These are phyloP conservation scores for Yponomeuta cagnagella DNA, from an alignment of 2,888 invertebrate species.

Conservation along the genomic window DNA sequence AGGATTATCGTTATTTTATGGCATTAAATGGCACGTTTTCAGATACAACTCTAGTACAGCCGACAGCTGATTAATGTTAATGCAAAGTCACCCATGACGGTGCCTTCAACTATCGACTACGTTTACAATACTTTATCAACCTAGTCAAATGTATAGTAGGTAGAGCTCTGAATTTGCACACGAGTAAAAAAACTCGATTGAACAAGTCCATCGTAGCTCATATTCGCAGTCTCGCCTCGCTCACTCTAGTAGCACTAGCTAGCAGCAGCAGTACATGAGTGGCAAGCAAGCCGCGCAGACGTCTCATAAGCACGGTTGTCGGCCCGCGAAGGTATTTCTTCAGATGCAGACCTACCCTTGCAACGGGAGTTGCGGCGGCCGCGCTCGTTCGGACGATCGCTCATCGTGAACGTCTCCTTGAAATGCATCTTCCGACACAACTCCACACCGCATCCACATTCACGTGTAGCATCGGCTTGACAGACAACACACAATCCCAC, in stretches of 20 bases:
- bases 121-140: not conserved
- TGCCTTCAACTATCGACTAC: too few relatives aligned
- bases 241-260: not conserved
- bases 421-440: conserved; percentile 73
- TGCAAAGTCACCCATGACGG: too few relatives aligned
- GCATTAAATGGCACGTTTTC: too few relatives aligned
- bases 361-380: conserved; percentile 72
- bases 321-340: conserved; percentile 33
- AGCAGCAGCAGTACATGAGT: conserved; percentile 8
- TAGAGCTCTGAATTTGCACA: conserved; percentile 1
- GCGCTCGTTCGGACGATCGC: conserved; percentile 74
- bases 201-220: not conserved
- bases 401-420: conserved; percentile 75
- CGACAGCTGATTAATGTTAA: too few relatives aligned
- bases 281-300: conserved; percentile 9
- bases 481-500: conserved; percentile 59
- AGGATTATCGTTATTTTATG: too few relatives aligned
- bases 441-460: conserved; percentile 68
- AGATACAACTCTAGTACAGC: too few relatives aligned
- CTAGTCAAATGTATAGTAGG: not conserved
- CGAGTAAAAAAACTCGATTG: not conserved
- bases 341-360: conserved; percentile 63
- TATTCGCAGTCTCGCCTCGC: not conserved
- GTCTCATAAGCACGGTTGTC: conserved; percentile 29
- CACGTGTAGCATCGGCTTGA: conserved; percentile 68